Evolutionary conservation across 2,113 vertebrate genomes (phyloP).

Genomic region (Catagonus wagneri): DNA sequence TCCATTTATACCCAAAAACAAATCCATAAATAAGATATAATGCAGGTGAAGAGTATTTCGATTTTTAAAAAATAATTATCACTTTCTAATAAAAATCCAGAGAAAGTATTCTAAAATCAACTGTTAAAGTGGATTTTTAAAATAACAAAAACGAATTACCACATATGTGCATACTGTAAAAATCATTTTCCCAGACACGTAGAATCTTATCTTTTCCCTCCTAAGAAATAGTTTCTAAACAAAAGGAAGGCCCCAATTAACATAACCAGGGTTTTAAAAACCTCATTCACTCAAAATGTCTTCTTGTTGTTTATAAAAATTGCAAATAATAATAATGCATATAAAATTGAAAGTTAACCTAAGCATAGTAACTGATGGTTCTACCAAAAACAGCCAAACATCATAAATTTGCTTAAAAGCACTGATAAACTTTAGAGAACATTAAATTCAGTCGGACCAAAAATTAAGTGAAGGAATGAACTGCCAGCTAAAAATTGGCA

Average conservation of each 20-base stretch:
- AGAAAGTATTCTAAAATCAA: conserved; percentile 12
- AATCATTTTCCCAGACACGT: conserved; percentile 28
- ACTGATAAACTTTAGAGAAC: background rate
- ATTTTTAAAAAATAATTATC: conserved; percentile 23
- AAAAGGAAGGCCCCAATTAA: background rate
- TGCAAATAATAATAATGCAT: background rate
- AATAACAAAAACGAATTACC: conserved; percentile 37
- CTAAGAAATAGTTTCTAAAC: conserved; percentile 17
- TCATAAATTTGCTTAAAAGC: background rate
- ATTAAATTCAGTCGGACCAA: background rate
- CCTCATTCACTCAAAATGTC: background rate
- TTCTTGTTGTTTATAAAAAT: background rate
- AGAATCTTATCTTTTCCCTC: background rate
- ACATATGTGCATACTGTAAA: background rate
- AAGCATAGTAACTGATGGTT: background rate
- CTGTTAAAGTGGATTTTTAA: conserved; percentile 4
- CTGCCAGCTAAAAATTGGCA: background rate
- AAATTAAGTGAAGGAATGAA: conserved; percentile 12
- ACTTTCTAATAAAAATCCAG: conserved; percentile 39
- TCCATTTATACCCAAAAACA: background rate
- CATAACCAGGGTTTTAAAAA: background rate
- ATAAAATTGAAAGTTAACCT: background rate
- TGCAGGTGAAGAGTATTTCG: background rate
- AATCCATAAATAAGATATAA: conserved; percentile 20
- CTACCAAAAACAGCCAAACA: background rate